These are phyloP conservation scores for Cyclophora albipunctata DNA, from an alignment of 2,888 invertebrate species.

Conservation along the genomic window DNA sequence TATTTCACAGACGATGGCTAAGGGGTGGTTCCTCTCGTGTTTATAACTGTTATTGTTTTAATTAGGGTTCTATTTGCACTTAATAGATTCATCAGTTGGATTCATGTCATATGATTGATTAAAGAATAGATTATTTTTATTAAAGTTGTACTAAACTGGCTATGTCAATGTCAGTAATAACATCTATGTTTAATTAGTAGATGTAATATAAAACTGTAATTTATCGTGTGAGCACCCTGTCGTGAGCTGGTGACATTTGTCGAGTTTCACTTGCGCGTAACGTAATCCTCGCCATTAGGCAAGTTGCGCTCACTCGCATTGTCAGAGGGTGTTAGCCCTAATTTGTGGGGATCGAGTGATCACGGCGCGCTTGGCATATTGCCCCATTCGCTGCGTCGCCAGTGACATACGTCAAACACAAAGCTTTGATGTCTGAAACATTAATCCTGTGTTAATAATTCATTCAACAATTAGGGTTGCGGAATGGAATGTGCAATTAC, in stretches of 20 bases:
- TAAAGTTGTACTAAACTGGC: too few relatives aligned
- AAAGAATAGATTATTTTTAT: too few relatives aligned
- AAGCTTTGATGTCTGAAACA: slow-evolving; percentile 17
- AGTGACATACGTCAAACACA: slow-evolving; percentile 53
- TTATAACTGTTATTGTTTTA: too few relatives aligned
- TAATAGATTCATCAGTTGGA: too few relatives aligned
- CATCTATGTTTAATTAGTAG: too few relatives aligned
- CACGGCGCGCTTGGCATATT: slow-evolving; percentile 36
- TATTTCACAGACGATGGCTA: slow-evolving; percentile 20
- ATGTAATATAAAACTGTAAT: slow-evolving; percentile 9
- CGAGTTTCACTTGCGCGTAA: slow-evolving; percentile 58
- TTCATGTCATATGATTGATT: too few relatives aligned
- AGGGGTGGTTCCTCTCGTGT: too few relatives aligned
- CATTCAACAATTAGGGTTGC: too few relatives aligned
- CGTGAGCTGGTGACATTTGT: slow-evolving; percentile 26
- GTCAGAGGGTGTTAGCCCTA: slow-evolving; percentile 64
- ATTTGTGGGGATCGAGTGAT: slow-evolving; percentile 53
- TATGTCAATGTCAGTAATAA: too few relatives aligned
- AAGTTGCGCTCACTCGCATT: slow-evolving; percentile 50
- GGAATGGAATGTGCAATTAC: too few relatives aligned
- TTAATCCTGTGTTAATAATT: neutral
- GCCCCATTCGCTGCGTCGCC: slow-evolving; percentile 34
- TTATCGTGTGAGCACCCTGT: slow-evolving; percentile 27
- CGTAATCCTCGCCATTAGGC: slow-evolving; percentile 64
- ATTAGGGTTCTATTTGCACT: too few relatives aligned